These are phyloP conservation scores for Tribolium madens DNA, from an alignment of 1,140 invertebrate genomes.

Conservation along the genomic window DNA sequence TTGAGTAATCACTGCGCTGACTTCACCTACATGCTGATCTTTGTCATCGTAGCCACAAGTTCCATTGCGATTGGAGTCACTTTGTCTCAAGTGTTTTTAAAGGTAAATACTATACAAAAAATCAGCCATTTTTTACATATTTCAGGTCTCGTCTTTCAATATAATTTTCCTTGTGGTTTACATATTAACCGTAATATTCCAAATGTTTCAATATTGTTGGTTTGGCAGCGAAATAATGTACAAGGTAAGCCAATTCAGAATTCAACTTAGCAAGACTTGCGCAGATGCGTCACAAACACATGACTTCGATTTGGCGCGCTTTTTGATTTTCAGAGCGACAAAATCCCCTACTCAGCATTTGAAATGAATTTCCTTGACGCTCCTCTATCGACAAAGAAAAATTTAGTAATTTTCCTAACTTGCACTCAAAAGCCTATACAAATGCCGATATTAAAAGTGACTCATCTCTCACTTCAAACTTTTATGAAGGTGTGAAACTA, in stretches of 20 bases:
- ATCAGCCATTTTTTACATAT: neutral
- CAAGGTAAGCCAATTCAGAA: neutral
- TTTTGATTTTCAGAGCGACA: neutral
- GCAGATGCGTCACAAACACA: too few relatives aligned
- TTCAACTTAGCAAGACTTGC: too few relatives aligned
- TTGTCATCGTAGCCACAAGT: neutral
- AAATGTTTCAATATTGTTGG: constrained; percentile 20
- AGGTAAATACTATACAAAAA: neutral
- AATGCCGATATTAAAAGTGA: neutral
- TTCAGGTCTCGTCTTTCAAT: neutral
- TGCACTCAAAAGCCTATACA: neutral
- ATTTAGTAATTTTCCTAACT: neutral
- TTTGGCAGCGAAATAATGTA: neutral
- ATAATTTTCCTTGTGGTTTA: neutral
- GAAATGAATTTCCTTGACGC: neutral
- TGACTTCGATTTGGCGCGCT: too few relatives aligned
- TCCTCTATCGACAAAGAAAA: neutral
- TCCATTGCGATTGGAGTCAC: neutral
- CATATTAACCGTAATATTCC: neutral
- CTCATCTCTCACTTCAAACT: neutral
- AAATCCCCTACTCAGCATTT: neutral
- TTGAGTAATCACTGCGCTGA: neutral
- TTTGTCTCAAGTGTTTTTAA: neutral
- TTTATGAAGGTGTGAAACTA: neutral
- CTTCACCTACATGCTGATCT: neutral